A percentile compares a stretch with the other conserved stretches of the same genome.
Evolutionary conservation across 2,113 vertebrate species (phyloP).

Genomic region (Platichthys stellatus): DNA sequence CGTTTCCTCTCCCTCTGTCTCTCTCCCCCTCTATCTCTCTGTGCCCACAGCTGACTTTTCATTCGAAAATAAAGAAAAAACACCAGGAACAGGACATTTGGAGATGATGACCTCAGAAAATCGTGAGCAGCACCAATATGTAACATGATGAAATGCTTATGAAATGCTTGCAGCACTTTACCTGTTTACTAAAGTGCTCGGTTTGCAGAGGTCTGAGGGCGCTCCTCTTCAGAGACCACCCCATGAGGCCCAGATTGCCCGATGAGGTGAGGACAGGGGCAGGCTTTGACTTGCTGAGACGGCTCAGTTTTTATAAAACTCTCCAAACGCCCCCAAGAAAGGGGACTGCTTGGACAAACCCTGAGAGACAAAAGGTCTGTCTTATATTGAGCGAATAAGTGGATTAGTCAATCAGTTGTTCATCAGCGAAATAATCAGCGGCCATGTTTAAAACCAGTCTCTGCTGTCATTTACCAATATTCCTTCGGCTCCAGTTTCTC

Average conservation of each 20-base stretch:
- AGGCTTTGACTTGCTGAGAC: conserved; percentile 64
- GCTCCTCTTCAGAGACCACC: conserved; percentile 38
- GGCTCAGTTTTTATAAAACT: conserved; percentile 29
- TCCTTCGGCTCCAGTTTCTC: background rate
- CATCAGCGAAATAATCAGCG: background rate
- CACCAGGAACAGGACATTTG: background rate
- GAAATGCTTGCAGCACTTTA: conserved; percentile 36
- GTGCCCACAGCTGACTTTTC: background rate
- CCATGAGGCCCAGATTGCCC: conserved; percentile 37
- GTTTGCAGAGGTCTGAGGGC: conserved; percentile 53
- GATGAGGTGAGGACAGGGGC: conserved; percentile 32
- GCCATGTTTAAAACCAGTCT: background rate
- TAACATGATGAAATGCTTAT: conserved; percentile 1
- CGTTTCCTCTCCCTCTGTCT: background rate
- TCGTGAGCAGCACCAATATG: background rate
- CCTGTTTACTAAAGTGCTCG: conserved; percentile 38
- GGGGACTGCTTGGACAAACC: conserved; percentile 7
- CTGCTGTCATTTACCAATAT: background rate
- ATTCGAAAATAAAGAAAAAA: background rate
- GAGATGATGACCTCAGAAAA: background rate
- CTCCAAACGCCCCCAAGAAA: conserved; percentile 7
- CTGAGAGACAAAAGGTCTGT: background rate
- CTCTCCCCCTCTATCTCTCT: background rate
- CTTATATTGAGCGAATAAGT: background rate
- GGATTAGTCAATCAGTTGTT: background rate